Conservation (phyloP, 1,140 invertebrate species). For the Neocloeon triangulifer region DNA sequence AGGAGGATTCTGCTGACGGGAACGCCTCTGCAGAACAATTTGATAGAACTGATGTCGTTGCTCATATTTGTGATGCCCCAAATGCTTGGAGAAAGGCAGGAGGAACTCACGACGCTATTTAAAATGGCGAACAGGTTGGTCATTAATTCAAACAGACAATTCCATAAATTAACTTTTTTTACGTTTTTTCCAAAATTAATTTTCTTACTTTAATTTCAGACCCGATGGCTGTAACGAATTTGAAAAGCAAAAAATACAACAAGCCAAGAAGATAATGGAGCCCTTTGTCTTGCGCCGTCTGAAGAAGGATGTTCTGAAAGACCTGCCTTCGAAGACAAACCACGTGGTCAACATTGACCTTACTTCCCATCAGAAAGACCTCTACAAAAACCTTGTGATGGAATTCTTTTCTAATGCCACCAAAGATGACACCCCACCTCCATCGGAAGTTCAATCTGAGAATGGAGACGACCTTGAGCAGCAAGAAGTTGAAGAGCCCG, state of each 20-base stretch:
- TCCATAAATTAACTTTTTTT: no score
- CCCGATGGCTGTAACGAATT: no score
- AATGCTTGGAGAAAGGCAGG: conserved; percentile 71
- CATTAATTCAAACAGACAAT: no score
- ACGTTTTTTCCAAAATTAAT: no score
- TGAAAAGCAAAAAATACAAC: conserved; percentile 68
- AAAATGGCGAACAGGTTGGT: no score
- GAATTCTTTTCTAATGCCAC: no score
- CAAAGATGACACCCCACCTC: no score
- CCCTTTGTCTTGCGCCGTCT: conserved; percentile 83
- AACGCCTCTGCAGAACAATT: conserved; percentile 87
- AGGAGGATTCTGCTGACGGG: conserved; percentile 63
- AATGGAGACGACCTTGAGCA: not conserved
- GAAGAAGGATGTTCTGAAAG: conserved; percentile 63
- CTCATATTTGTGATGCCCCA: conserved; percentile 91
- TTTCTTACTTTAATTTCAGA: no score
- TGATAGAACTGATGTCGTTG: conserved; percentile 85
- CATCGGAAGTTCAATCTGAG: no score
- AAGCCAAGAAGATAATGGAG: conserved; percentile 88
- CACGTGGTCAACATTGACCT: conserved; percentile 37
- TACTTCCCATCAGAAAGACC: conserved; percentile 38
- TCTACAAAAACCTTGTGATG: conserved; percentile 52
- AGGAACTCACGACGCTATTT: conserved; percentile 73
- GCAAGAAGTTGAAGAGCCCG: no score
- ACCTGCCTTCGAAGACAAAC: conserved; percentile 59